A percentile compares a stretch with the other conserved stretches of the same genome.
These are phyloP conservation scores for Drosophila longiperda DNA, from an alignment of 2,888 invertebrate species.

Conservation along the genomic window DNA sequence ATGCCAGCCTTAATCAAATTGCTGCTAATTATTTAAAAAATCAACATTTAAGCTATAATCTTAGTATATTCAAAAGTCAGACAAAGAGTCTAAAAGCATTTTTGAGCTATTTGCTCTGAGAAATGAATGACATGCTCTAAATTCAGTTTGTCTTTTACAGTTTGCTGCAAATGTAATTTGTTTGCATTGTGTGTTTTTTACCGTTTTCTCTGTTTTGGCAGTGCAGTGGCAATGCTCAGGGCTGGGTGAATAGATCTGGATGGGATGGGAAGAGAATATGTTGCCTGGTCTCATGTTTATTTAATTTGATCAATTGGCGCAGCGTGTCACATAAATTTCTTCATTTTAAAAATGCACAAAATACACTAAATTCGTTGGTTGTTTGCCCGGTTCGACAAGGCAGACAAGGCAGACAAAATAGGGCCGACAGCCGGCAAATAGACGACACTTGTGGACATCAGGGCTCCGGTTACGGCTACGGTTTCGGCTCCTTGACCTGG, in stretches of 20 bases:
- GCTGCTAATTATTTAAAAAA: not conserved
- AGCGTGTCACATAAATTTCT: conserved; percentile 82
- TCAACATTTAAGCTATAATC: not conserved
- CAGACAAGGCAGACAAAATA: conserved; percentile 30
- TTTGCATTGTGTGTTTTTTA: conserved; percentile 13
- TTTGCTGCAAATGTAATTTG: conserved; percentile 12
- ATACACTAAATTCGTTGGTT: conserved; percentile 66
- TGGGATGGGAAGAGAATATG: not conserved
- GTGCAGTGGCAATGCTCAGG: conserved; percentile 7
- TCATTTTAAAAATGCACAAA: conserved; percentile 70
- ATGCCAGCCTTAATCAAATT: not conserved
- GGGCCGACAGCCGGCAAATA: conserved; percentile 41
- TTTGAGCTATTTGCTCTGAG: not conserved
- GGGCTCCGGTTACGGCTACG: not conserved
- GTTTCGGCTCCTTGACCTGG: conserved; percentile 42
- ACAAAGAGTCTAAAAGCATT: not conserved
- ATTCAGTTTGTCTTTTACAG: conserved; percentile 27
- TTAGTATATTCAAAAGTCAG: not conserved
- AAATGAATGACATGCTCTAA: conserved; percentile 28
- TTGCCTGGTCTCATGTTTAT: conserved; percentile 77
- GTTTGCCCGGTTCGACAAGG: conserved; percentile 45
- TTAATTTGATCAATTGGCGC: conserved; percentile 83
- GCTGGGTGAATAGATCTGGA: conserved; percentile 2
- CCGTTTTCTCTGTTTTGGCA: not conserved
- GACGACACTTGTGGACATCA: conserved; percentile 59